Conservation (phyloP, 64 coral and sea anemone species). For the Porites australiensis region DNA sequence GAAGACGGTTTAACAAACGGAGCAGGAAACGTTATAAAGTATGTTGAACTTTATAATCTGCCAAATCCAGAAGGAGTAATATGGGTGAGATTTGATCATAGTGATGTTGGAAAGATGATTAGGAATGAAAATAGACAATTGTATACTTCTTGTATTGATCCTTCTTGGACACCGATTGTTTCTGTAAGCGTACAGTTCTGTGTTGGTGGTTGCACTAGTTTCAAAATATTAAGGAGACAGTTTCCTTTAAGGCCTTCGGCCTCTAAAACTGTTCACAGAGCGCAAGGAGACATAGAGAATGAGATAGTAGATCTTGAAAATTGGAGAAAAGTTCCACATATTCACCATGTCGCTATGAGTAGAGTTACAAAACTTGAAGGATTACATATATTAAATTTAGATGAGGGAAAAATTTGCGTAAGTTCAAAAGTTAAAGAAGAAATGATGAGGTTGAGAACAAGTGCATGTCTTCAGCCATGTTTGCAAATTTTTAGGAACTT, state of each 20-base stretch:
- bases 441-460: slow-evolving; percentile 49
- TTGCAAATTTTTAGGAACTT: neutral
- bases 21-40: slow-evolving; percentile 52
- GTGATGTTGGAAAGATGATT: slow-evolving; percentile 48
- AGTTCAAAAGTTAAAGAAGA: slow-evolving; percentile 15
- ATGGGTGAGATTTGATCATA: slow-evolving; percentile 72
- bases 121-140: slow-evolving; percentile 67
- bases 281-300: slow-evolving; percentile 23
- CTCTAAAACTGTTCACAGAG: slow-evolving; percentile 53
- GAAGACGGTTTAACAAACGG: slow-evolving; percentile 73
- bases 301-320: slow-evolving; percentile 25
- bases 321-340: slow-evolving; percentile 27
- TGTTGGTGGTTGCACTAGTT: slow-evolving; percentile 30
- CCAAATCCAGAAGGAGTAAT: slow-evolving; percentile 53
- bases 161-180: slow-evolving; percentile 48
- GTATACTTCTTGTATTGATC: slow-evolving; percentile 15
- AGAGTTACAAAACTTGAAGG: slow-evolving; percentile 62
- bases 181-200: slow-evolving; percentile 43
- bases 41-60: slow-evolving; percentile 20
- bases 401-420: slow-evolving; percentile 60
- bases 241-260: slow-evolving; percentile 57
- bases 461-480: neutral
- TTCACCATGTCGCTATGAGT: slow-evolving; percentile 63
- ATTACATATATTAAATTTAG: slow-evolving; percentile 44
- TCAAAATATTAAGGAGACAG: slow-evolving; percentile 13